A percentile compares a stretch with the other conserved stretches of the same genome.
These are phyloP conservation scores for Papilio polyxenes DNA, from an alignment of 1,140 invertebrate genomes.

Conservation along the genomic window DNA sequence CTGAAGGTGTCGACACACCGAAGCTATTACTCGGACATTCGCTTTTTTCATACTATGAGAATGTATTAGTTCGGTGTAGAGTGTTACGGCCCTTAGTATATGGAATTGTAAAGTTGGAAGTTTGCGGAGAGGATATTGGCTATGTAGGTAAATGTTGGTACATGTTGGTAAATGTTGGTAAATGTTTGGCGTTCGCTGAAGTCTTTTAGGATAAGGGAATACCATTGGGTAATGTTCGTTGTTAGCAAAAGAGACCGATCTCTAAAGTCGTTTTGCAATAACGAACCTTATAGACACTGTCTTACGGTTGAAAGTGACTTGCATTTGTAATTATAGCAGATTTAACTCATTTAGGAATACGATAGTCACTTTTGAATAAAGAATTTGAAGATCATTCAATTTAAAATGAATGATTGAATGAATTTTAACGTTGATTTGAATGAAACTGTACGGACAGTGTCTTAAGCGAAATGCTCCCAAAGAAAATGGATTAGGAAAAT, in stretches of 20 bases:
- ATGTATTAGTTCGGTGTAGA: slow-evolving; percentile 18
- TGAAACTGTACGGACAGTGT: slow-evolving; percentile 35
- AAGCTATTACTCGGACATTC: slow-evolving; percentile 46
- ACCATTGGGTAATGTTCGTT: slow-evolving; percentile 14
- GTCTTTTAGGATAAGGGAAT: not conserved
- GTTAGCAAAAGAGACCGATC: not conserved
- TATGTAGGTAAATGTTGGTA: slow-evolving; percentile 17
- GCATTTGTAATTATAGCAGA: not conserved
- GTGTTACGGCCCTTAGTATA: slow-evolving; percentile 34
- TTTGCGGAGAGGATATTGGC: slow-evolving; percentile 14
- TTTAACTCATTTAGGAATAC: not conserved
- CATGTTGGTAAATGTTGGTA: not conserved
- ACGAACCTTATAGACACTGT: slow-evolving; percentile 29
- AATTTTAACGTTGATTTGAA: too few species aligned
- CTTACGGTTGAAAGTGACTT: not conserved
- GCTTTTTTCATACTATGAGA: slow-evolving; percentile 44
- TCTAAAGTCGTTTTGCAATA: slow-evolving; percentile 4
- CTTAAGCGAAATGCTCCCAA: slow-evolving; percentile 55
- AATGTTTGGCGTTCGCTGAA: not conserved
- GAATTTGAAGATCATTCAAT: too few species aligned
- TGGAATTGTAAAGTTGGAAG: slow-evolving; percentile 25
- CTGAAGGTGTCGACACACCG: slow-evolving; percentile 51
- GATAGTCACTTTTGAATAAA: too few species aligned
- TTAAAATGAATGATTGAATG: too few species aligned
- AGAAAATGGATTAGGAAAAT: slow-evolving; percentile 68